Base-by-base conservation (phyloP, 2,888 invertebrate genomes). In the Druceiella hillmani region DNA sequence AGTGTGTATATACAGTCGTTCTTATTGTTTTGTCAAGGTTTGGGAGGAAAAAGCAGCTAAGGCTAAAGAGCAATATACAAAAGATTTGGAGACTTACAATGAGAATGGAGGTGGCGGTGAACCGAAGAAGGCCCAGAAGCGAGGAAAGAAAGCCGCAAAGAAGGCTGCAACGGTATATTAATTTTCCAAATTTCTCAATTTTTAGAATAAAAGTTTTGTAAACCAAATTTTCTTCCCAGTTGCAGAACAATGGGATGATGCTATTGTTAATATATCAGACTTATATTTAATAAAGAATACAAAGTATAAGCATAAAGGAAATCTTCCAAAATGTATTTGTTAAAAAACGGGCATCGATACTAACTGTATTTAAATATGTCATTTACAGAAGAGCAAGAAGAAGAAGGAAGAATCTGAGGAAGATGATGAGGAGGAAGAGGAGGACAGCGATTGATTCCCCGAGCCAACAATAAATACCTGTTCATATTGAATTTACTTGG, bases 31-130 rank as follows among this genome's bases (percentile, higher is more conserved):
- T 51, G 33, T 50, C 26, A 51, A 87, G 87, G 87, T 89, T 66
- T 97, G 91, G 89, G 95, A 97, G 54, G 81, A 81, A 50, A 89
- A 90, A 62, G 90, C 90, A 3, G 83, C 80, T 11, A 81, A 87
- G 62, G 85, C 85, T 30, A 97, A 94, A 66, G 87, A 89, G 58
- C 85, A 89, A 41, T 98, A 97, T 62, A 79, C 81, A 38, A 81
- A 80, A 56, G 89, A 87, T 36, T 83, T 97, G 76, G 87, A 87
- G 57, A 92, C 90, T 55, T 98, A 89, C 62, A 85, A 87, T 59
- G 86, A 83, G 14, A 81, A 81, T 45, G 87, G 86, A 24, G 83
- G 82, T 42, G 75, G 74, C 40, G 75, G 74, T 39, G 77, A 75
- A 44, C 72, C 64, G 49, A 77, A 76, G 51, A 74, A 75, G 58